These are phyloP conservation scores for Phaedon cochleariae DNA, from an alignment of 2,888 invertebrate species.

Conservation along the genomic window DNA sequence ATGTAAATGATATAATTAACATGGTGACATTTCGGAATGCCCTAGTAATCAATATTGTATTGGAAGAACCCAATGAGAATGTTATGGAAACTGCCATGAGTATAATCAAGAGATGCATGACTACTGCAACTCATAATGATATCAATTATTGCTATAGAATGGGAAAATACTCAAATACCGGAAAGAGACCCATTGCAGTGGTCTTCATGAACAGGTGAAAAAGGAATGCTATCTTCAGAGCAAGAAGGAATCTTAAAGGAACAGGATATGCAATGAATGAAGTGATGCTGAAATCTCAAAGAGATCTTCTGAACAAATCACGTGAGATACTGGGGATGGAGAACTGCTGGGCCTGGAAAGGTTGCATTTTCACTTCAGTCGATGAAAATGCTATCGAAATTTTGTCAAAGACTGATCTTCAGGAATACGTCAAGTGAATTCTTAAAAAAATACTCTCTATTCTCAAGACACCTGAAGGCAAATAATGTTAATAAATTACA, in stretches of 20 bases:
- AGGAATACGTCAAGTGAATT: conserved; percentile 1
- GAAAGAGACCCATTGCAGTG: not conserved
- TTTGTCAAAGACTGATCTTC: not conserved
- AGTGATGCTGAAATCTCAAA: not conserved
- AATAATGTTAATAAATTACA: not conserved
- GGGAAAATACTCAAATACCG: not conserved
- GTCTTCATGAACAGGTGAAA: not conserved
- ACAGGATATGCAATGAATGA: not conserved
- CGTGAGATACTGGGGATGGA: not conserved
- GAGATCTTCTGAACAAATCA: not conserved
- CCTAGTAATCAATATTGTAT: not conserved
- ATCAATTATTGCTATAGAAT: conserved; percentile 1
- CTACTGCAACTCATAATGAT: not conserved
- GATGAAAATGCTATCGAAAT: not conserved
- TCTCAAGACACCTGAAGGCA: not conserved
- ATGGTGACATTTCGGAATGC: not conserved
- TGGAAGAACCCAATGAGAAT: not conserved
- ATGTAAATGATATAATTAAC: too few species aligned
- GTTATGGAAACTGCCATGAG: not conserved
- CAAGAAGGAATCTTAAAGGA: not conserved
- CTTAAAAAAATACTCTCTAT: not conserved
- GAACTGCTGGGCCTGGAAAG: not conserved
- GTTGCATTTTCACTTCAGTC: not conserved
- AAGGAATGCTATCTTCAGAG: not conserved
- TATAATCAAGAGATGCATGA: not conserved